Evolutionary conservation across 2,888 invertebrate species (phyloP).

Genomic region (Gryllus longicercus): DNA sequence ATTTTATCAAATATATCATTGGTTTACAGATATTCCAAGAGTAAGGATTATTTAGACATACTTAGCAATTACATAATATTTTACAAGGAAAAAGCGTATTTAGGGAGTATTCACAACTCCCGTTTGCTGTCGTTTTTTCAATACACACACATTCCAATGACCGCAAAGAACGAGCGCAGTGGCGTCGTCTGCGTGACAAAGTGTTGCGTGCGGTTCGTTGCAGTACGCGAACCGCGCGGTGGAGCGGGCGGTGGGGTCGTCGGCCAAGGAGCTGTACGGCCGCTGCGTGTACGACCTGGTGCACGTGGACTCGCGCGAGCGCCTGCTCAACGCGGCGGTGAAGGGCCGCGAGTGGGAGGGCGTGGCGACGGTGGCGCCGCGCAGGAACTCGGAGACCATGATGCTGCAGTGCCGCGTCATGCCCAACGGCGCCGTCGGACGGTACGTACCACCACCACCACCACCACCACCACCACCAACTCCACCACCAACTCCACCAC

Average conservation of each 20-base stretch:
- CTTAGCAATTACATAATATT: too few relatives aligned
- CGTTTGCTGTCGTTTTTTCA: too few relatives aligned
- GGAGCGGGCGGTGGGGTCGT: constrained; percentile 75
- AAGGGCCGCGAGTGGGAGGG: constrained; percentile 75
- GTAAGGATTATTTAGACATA: too few relatives aligned
- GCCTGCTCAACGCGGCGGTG: constrained; percentile 60
- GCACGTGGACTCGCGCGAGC: constrained; percentile 52
- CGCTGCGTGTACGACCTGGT: constrained; percentile 57
- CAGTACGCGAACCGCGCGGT: constrained; percentile 86
- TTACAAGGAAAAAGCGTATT: too few relatives aligned
- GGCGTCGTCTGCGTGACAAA: too few relatives aligned
- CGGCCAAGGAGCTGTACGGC: constrained; percentile 60
- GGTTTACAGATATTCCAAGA: too few relatives aligned
- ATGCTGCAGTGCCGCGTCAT: constrained; percentile 70
- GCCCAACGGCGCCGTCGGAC: constrained; percentile 49
- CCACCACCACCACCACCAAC: too few relatives aligned
- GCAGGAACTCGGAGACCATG: constrained; percentile 72
- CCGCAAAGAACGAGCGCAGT: too few relatives aligned
- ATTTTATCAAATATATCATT: too few relatives aligned
- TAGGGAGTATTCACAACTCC: too few relatives aligned
- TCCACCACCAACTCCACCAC: too few relatives aligned
- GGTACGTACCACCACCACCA: constrained; percentile 23
- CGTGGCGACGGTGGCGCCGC: constrained; percentile 48
- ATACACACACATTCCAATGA: too few relatives aligned
- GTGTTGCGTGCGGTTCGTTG: constrained; percentile 34